These are phyloP conservation scores for Minunthozetes semirufus DNA, from an alignment of 2,888 invertebrate genomes.

Conservation along the genomic window DNA sequence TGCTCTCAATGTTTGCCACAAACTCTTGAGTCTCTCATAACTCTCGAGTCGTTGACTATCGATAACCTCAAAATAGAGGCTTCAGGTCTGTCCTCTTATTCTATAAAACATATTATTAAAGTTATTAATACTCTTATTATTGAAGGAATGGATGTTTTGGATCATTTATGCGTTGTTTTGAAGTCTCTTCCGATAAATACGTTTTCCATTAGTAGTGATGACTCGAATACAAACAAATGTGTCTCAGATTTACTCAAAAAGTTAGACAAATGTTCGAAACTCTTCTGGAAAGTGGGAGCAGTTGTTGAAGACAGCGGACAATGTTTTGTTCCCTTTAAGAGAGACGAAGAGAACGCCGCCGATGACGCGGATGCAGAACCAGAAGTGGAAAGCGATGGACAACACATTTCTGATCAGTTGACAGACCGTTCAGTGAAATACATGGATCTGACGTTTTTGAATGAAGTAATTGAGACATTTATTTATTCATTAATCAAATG, in stretches of 20 bases:
- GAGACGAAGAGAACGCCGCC: constrained; percentile 1
- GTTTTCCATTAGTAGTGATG: constrained; percentile 25
- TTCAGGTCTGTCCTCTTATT: constrained; percentile 19
- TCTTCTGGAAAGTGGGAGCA: constrained; percentile 34
- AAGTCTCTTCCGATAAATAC: constrained; percentile 20
- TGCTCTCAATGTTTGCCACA: background rate
- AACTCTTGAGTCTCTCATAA: constrained; percentile 24
- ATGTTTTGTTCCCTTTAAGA: constrained; percentile 34
- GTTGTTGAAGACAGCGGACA: constrained; percentile 38
- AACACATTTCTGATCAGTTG: background rate
- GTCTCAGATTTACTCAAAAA: constrained; percentile 32
- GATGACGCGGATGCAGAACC: constrained; percentile 10
- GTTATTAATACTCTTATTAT: background rate
- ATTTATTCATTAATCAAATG: too few species aligned
- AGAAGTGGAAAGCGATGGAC: background rate
- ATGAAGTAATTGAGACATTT: constrained; percentile 30
- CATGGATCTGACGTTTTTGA: constrained; percentile 33
- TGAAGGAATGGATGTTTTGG: constrained; percentile 15
- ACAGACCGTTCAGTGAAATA: background rate
- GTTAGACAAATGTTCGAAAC: constrained; percentile 13
- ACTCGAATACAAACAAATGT: constrained; percentile 35
- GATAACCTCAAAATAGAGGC: constrained; percentile 30
- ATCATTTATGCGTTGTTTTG: constrained; percentile 3
- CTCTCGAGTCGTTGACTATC: constrained; percentile 25
- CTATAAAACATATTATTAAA: too few species aligned